Evolutionary conservation across 2,797 vertebrate genomes (phyloP), one percentile per base, ranked within the genome.

Genomic region (Ara ararauna): DNA sequence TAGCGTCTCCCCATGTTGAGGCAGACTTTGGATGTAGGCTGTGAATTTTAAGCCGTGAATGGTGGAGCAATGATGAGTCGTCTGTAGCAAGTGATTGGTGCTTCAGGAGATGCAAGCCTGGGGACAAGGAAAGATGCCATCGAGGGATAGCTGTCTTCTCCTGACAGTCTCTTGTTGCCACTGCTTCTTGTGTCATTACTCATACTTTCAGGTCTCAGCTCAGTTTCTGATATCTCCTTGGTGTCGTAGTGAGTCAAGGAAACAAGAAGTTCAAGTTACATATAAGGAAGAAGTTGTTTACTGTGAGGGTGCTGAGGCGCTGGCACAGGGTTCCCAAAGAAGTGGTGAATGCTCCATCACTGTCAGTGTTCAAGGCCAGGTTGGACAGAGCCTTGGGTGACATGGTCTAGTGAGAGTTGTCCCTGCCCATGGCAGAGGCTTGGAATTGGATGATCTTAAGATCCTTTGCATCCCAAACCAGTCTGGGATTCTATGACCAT

Each of bases 1-100:
- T 13, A 84, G 5, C 0, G 0, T 44, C 65, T 94, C 80, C 61
- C 34, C 17, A 5, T 0, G 0, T 36, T 8, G 36, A 44, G 81
- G 17, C 4, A 66, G 26, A 23, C 21, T 75, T 60, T 70, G 32
- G 56, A 42, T 34, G 13, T 9, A 72, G n/a, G 40, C 10, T 72
- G 32, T 56, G 58, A 42, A 47, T 77, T 77, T 89, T 15, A 74
- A 40, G 34, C 29, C 15, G 8, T 26, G 12, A n/a, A 9, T 58
- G 70, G 40, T 68, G 56, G 65, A 81, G 5, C 13, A 60, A 2
- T 64, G 47, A 26, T 38, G 10, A 45, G 53, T 82, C 14, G 3
- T 54, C 51, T 40, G 72, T 85, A 73, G 53, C 44, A 51, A 81
- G 24, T 48, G 26, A 26, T 45, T 62, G 83, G 48, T 88, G 10